phyloP scores from a whole-genome alignment of 2,888 invertebrate genomes.

The Drosophila macrospina region DNA sequence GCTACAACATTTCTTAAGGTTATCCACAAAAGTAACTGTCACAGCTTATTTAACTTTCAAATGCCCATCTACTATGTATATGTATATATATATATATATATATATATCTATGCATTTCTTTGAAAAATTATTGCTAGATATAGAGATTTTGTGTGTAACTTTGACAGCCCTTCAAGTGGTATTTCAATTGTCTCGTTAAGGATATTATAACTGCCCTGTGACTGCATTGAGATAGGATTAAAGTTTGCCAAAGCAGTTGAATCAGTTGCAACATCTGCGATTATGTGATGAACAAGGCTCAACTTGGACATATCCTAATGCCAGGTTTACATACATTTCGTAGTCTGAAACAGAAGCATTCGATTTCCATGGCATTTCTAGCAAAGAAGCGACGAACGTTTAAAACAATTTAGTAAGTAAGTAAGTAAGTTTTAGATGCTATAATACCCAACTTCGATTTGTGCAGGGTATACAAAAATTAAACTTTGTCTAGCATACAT shows the following conservation, averaged over 20 bases:
- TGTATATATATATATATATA: no score
- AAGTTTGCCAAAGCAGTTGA: conserved; percentile 53
- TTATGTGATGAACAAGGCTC: conserved; percentile 7
- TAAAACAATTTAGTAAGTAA: no score
- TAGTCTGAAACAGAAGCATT: no score
- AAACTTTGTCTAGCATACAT: conserved; percentile 34
- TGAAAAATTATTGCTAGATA: not conserved
- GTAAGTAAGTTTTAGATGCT: no score
- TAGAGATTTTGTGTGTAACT: conserved; percentile 53
- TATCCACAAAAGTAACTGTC: conserved; percentile 51
- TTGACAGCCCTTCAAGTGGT: conserved; percentile 61
- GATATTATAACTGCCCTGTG: conserved; percentile 24
- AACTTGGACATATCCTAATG: no score
- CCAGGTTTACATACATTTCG: no score
- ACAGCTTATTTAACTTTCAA: conserved; percentile 51
- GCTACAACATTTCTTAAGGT: conserved; percentile 47
- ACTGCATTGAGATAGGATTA: conserved; percentile 67
- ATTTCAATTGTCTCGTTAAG: conserved; percentile 34
- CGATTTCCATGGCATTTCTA: no score
- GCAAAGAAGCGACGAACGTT: no score
- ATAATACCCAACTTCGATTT: not conserved
- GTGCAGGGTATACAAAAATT: conserved; percentile 4
- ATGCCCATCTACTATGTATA: conserved; percentile 10
- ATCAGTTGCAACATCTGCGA: conserved; percentile 42
- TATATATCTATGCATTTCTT: no score